These are phyloP conservation scores for Danio choprae DNA, from an alignment of 2,797 vertebrate species.

Conservation along the genomic window DNA sequence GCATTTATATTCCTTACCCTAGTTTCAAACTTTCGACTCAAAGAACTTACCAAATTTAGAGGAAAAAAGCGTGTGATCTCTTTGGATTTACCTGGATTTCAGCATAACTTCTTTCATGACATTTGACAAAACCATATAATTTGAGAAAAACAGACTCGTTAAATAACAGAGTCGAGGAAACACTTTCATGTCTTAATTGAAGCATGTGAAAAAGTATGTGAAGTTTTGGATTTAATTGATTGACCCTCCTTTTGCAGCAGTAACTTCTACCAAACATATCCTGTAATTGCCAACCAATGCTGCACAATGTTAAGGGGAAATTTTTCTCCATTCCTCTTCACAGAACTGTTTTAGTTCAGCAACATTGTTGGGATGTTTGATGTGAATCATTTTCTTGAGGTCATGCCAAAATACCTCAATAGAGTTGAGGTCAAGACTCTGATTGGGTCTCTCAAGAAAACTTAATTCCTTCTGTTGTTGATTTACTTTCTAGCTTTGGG, in stretches of 20 bases:
- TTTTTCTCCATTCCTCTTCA: background rate
- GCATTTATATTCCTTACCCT: slow-evolving; percentile 42
- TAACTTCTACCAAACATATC: slow-evolving; percentile 4
- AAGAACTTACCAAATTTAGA: background rate
- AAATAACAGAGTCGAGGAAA: background rate
- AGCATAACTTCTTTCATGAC: background rate
- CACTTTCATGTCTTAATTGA: background rate
- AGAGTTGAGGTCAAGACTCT: slow-evolving; percentile 6
- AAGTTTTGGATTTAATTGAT: background rate
- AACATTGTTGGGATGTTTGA: background rate
- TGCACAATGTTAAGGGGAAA: background rate
- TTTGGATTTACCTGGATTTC: background rate
- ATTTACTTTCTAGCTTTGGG: background rate
- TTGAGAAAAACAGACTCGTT: background rate
- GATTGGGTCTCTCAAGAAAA: background rate
- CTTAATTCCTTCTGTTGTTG: background rate
- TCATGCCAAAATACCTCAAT: slow-evolving; percentile 3
- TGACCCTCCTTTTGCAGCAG: slow-evolving; percentile 6
- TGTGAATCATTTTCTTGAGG: background rate
- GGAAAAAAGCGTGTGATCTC: background rate
- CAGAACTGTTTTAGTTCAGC: background rate
- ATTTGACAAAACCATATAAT: background rate
- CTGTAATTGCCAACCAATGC: background rate
- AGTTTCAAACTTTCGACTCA: slow-evolving; percentile 32
- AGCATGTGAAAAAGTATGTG: background rate